phyloP scores from a whole-genome alignment of 2,113 vertebrate species.

The Oryzias javanicus region DNA sequence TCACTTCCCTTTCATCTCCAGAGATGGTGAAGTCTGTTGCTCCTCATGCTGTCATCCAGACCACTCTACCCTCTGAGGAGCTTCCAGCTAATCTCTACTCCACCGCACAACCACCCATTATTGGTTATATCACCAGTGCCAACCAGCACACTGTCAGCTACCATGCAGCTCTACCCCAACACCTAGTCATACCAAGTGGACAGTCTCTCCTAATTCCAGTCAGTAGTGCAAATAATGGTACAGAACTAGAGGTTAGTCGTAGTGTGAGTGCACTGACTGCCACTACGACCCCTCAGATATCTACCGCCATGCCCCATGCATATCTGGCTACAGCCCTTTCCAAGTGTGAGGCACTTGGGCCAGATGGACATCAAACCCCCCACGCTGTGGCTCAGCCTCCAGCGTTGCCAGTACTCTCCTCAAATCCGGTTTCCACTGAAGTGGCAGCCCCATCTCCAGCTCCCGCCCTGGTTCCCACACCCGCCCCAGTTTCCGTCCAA shows the following conservation, averaged over 20 bases:
- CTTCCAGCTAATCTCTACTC: constrained; percentile 88
- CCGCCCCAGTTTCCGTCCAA: constrained; percentile 64
- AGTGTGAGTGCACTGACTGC: constrained; percentile 83
- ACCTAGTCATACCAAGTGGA: constrained; percentile 91
- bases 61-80: constrained; percentile 85
- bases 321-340: constrained; percentile 89
- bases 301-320: constrained; percentile 90
- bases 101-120: constrained; percentile 89
- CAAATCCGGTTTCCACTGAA: constrained; percentile 51
- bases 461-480: constrained; percentile 59
- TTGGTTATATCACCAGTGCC: constrained; percentile 87
- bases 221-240: constrained; percentile 63
- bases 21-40: constrained; percentile 84
- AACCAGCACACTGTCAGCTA: constrained; percentile 84
- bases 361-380: constrained; percentile 58
- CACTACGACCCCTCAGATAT: constrained; percentile 82
- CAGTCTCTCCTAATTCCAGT: constrained; percentile 95
- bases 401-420: constrained; percentile 80
- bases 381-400: constrained; percentile 62
- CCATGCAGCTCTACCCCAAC: constrained; percentile 87
- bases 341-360: constrained; percentile 83
- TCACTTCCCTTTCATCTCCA: constrained; percentile 76
- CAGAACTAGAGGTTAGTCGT: constrained; percentile 81
- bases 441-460: constrained; percentile 64
- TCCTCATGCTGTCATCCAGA: constrained; percentile 91